These are phyloP conservation scores for Morinoia aosen DNA, from an alignment of 2,888 invertebrate species.

Conservation along the genomic window DNA sequence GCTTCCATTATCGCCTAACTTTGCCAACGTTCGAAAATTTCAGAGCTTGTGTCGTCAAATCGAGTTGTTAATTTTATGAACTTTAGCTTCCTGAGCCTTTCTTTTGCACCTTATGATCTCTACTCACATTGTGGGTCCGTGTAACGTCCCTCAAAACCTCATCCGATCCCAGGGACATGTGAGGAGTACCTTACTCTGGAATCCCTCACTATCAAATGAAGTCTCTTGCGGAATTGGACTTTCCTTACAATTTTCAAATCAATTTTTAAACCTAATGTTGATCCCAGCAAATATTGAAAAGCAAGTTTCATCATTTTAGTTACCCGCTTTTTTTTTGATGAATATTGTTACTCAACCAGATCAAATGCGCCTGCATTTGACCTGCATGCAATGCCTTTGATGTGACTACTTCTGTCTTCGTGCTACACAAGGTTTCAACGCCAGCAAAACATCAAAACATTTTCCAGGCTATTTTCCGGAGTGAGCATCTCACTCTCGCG, in stretches of 20 bases:
- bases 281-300: no score
- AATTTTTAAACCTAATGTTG: no score
- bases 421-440: not conserved
- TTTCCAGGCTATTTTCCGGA: not conserved
- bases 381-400: no score
- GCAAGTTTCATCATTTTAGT: no score
- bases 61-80: not conserved
- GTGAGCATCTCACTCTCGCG: not conserved
- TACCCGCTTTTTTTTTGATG: no score
- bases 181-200: no score
- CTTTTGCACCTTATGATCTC: not conserved
- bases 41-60: not conserved
- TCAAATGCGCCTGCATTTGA: no score
- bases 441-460: not conserved
- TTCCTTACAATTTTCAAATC: no score
- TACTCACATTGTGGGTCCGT: not conserved
- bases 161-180: not conserved
- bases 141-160: not conserved
- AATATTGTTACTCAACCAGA: no score
- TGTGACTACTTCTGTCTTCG: not conserved
- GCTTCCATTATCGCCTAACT: not conserved
- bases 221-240: no score
- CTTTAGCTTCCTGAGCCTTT: not conserved
- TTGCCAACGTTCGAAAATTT: not conserved
- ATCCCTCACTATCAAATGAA: no score